Evolutionary conservation across 2,113 vertebrate species (phyloP).

Genomic region (Anser cygnoides): DNA sequence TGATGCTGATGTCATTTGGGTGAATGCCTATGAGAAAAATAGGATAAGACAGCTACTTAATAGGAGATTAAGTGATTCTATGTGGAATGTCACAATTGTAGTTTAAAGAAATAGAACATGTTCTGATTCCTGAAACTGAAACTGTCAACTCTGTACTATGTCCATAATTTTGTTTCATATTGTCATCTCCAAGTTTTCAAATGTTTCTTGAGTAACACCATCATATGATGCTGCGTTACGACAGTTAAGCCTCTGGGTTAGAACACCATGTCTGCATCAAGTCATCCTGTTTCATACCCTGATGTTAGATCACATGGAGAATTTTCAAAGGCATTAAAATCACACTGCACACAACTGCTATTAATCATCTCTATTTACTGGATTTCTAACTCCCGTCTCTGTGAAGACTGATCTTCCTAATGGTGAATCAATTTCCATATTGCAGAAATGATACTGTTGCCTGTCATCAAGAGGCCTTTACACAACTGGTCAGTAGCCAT

Average conservation of each 20-base stretch:
- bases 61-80: conserved; percentile 7
- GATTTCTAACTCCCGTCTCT: background rate
- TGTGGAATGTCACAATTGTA: background rate
- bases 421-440: background rate
- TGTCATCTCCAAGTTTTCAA: background rate
- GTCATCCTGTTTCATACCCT: background rate
- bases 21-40: background rate
- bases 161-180: background rate
- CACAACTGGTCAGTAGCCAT: background rate
- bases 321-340: conserved; percentile 11
- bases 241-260: conserved; percentile 4
- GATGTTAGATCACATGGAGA: background rate
- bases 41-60: conserved; percentile 7
- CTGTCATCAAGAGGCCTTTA: background rate
- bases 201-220: background rate
- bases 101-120: background rate
- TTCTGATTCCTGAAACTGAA: background rate
- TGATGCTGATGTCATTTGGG: background rate
- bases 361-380: background rate
- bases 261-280: background rate
- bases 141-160: background rate
- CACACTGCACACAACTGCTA: background rate
- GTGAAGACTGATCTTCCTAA: background rate
- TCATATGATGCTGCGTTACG: background rate
- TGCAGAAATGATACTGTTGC: background rate